Evolutionary conservation across 1,140 invertebrate genomes (phyloP), one percentile per base, ranked within the genome.

Genomic region (Homarus americanus): DNA sequence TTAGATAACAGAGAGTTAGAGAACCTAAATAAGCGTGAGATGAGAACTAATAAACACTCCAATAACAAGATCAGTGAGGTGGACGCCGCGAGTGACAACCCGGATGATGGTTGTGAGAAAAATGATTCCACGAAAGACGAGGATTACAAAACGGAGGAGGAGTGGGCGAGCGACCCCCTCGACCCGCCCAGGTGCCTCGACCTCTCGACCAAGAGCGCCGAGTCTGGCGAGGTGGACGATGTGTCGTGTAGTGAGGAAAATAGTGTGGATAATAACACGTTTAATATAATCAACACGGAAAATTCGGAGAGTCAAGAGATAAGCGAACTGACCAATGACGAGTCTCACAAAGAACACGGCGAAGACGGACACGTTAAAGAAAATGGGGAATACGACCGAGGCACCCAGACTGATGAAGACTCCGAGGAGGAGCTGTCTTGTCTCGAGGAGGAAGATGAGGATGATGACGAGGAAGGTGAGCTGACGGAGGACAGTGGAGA

Each of bases 181-280:
- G 84, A 87, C 12, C 72, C 53, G 12, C 84, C 84, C 3, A 75
- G 41, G 15, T 58, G 15, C 53, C 17, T 24, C 15, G 15, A 58
- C 5, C 53, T 58, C 53, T 58, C 53, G 53, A 12, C 15, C 20
- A 58, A 58, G 53, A 58, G 53, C 24, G 53, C 53, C 53, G 53
- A 58, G 53, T 58, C 53, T 58, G 34, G n/a, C 73, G 40, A 80
- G n/a, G 36, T 28, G 53, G 84, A 90, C 72, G 87, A 82, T 49
- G 87, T 82, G 63, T 89, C 87, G 10, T 82, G 69, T n/a, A 90
- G 88, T 40, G 91, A 91, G 2, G 85, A 87, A 15, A 82, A 87
- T 32, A 91, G 91, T 58, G 53, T 91, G 28, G 91, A 91, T 76
- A 91, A 91, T 32, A 91, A 91, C 53, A 91, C 91, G 12, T 91